Percentiles rank a stretch among this genome's conserved stretches.
Conservation (phyloP, 1,140 invertebrate species). For the Stegodyphus mimosarum region DNA sequence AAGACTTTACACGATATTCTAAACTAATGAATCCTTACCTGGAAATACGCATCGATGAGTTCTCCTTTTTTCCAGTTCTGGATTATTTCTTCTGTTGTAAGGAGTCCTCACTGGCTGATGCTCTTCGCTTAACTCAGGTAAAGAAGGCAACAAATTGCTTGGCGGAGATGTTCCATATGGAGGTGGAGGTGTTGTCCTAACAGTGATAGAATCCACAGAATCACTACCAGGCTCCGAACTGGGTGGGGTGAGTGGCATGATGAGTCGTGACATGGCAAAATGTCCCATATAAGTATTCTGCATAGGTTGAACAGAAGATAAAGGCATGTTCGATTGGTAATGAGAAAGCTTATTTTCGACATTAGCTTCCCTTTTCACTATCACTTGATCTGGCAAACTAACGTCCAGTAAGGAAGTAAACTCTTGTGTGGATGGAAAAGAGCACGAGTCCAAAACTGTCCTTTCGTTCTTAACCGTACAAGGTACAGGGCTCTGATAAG, state of each 20-base stretch:
- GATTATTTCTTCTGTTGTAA: slow-evolving; percentile 95
- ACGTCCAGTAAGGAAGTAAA: slow-evolving; percentile 40
- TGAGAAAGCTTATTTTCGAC: background rate
- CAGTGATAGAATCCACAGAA: slow-evolving; percentile 58
- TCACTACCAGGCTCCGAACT: slow-evolving; percentile 79
- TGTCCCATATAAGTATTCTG: slow-evolving; percentile 25
- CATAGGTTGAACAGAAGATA: background rate
- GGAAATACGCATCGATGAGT: slow-evolving; percentile 96
- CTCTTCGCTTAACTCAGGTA: slow-evolving; percentile 48
- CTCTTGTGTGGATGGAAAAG: slow-evolving; percentile 9
- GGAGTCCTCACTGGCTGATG: slow-evolving; percentile 67
- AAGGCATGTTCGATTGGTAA: background rate
- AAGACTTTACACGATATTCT: too few relatives aligned
- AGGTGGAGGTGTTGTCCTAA: slow-evolving; percentile 64
- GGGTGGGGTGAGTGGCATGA: slow-evolving; percentile 77
- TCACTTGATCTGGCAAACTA: slow-evolving; percentile 39
- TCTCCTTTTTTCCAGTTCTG: slow-evolving; percentile 91
- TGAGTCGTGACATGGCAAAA: slow-evolving; percentile 37
- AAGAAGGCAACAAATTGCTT: slow-evolving; percentile 73
- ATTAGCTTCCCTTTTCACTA: slow-evolving; percentile 28
- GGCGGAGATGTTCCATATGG: slow-evolving; percentile 70
- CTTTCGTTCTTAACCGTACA: slow-evolving; percentile 24
- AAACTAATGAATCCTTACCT: slow-evolving; percentile 73
- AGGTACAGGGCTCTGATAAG: slow-evolving; percentile 30
- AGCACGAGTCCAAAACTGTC: background rate